phyloP scores from a whole-genome alignment of 1,140 invertebrate species.

The Prorops nasuta region DNA sequence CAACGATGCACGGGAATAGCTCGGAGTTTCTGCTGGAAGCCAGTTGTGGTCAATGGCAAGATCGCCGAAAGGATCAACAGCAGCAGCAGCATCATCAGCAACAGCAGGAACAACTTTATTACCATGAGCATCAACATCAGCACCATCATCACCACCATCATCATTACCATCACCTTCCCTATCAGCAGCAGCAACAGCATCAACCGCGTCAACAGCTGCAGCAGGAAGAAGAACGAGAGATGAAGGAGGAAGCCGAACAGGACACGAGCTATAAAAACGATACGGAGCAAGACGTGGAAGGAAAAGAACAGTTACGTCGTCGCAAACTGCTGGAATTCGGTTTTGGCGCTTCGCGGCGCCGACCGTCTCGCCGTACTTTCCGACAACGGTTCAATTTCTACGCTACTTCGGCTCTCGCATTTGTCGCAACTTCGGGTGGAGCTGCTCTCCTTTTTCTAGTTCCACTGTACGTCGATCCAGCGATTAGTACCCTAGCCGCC shows the following conservation, averaged over 20 bases:
- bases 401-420: conserved; percentile 73
- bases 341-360: conserved; percentile 57
- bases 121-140: no score
- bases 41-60: conserved; percentile 39
- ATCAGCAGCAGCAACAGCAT: conserved; percentile 13
- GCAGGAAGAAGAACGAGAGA: not conserved
- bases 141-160: conserved; percentile 27
- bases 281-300: conserved; percentile 47
- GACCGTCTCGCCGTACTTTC: conserved; percentile 66
- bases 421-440: conserved; percentile 76
- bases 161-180: conserved; percentile 6
- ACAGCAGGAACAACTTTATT: not conserved
- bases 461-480: conserved; percentile 86
- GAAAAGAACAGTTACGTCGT: conserved; percentile 69
- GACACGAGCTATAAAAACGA: conserved; percentile 10
- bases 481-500: conserved; percentile 81
- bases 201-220: conserved; percentile 1
- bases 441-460: conserved; percentile 83
- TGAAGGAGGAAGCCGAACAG: not conserved
- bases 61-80: no score
- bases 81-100: conserved; percentile 3
- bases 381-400: conserved; percentile 76
- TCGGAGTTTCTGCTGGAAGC: conserved; percentile 78
- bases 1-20: conserved; percentile 75
- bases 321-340: conserved; percentile 69